Conservation (phyloP, 2,113 vertebrate genomes). For the Noctilio leporinus region DNA sequence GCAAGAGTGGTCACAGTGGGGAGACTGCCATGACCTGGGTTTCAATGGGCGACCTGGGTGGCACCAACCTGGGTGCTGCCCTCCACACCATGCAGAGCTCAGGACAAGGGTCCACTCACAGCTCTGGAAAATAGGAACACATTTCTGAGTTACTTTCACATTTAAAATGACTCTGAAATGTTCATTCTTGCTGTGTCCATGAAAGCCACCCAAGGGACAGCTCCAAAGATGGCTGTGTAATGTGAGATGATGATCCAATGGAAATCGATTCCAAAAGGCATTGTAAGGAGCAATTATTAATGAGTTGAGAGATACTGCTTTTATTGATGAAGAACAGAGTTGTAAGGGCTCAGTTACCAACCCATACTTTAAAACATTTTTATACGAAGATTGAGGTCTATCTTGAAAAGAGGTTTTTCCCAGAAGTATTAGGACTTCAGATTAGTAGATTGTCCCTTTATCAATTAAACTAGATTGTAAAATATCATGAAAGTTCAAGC, state of each 20-base stretch:
- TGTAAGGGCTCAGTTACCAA: not conserved
- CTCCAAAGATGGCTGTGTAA: not conserved
- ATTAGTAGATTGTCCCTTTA: not conserved
- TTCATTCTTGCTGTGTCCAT: not conserved
- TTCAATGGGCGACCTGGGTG: not conserved
- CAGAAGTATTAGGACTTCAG: not conserved
- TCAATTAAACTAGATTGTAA: not conserved
- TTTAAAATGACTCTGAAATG: not conserved
- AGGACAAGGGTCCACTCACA: not conserved
- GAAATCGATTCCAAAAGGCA: slow-evolving; percentile 7
- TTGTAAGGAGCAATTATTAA: not conserved
- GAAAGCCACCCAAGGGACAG: not conserved
- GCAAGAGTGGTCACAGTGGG: not conserved
- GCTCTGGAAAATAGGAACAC: not conserved
- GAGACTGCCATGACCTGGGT: not conserved
- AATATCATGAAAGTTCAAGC: not conserved
- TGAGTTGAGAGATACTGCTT: not conserved
- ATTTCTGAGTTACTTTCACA: not conserved
- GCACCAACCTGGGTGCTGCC: not conserved
- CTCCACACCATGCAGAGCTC: not conserved
- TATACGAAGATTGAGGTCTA: not conserved
- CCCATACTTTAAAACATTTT: not conserved
- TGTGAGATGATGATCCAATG: not conserved
- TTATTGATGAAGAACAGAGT: not conserved
- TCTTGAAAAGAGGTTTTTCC: not conserved